Evolutionary conservation across 1,140 invertebrate genomes (phyloP).

Genomic region (Muscidifurax raptorellus): DNA sequence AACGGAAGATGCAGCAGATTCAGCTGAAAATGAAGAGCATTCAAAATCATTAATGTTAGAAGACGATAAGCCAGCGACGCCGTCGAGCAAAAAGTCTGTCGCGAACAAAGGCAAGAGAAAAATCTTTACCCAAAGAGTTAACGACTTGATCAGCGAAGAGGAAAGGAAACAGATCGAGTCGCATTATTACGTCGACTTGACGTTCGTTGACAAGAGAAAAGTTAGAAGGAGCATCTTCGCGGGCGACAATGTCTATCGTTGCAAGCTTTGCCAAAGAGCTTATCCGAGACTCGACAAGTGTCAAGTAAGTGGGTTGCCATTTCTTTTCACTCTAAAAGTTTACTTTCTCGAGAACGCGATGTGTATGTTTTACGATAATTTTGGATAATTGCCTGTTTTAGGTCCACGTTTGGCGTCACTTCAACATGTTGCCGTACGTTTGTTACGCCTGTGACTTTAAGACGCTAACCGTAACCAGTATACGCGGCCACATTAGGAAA

Average conservation of each 20-base stretch:
- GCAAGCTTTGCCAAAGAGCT: conserved; percentile 57
- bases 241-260: conserved; percentile 55
- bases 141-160: conserved; percentile 63
- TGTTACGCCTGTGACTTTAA: conserved; percentile 73
- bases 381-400: conserved; percentile 36
- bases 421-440: conserved; percentile 67
- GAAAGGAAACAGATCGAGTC: conserved; percentile 63
- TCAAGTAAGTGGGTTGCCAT: conserved; percentile 53
- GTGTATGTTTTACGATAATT: not conserved
- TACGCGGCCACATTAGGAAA: conserved; percentile 64
- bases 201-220: conserved; percentile 52
- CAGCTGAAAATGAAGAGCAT: not conserved
- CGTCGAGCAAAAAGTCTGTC: not conserved
- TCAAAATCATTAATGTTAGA: not conserved
- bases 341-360: not conserved
- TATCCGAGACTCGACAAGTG: conserved; percentile 64
- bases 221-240: conserved; percentile 56
- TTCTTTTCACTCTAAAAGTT: not conserved
- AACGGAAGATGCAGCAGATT: not conserved
- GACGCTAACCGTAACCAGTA: conserved; percentile 66
- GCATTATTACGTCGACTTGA: conserved; percentile 59
- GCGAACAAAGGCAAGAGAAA: not conserved
- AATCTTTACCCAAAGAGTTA: not conserved
- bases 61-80: not conserved
- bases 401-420: conserved; percentile 66